Conservation (phyloP, 2,888 invertebrate species). For the Drosophila emarginata region DNA sequence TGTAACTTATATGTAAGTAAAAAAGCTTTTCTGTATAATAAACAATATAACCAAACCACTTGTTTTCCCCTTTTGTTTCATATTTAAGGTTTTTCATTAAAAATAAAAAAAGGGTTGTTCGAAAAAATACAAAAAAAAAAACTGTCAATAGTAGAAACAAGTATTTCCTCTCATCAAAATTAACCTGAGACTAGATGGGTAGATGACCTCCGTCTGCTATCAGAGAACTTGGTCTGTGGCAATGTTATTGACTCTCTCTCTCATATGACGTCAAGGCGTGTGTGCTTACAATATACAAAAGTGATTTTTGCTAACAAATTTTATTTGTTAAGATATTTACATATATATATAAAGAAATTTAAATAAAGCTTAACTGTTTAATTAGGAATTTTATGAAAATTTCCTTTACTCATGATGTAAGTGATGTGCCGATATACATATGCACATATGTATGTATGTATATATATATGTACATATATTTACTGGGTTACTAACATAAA, state of each 20-base stretch:
- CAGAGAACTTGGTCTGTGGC: background rate
- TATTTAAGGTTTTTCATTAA: too few species aligned
- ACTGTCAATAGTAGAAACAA: background rate
- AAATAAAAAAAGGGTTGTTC: background rate
- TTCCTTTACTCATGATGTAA: too few species aligned
- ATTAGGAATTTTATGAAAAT: too few species aligned
- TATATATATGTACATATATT: background rate
- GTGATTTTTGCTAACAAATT: background rate
- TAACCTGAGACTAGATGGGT: background rate
- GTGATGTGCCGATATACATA: too few species aligned
- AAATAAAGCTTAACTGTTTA: too few species aligned
- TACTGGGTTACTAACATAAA: background rate
- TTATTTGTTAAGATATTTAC: too few species aligned
- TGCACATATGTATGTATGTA: background rate
- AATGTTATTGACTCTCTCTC: background rate
- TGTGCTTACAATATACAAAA: background rate
- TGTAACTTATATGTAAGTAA: too few species aligned
- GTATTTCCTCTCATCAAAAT: conserved; percentile 1
- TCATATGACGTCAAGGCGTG: background rate
- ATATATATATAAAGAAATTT: too few species aligned
- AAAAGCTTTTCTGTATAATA: too few species aligned
- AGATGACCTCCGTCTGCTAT: conserved; percentile 5
- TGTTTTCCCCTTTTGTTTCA: too few species aligned
- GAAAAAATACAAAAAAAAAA: background rate
- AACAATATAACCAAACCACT: too few species aligned